Conservation (phyloP, 2,888 invertebrate species). For the Ctenicera cuprea region DNA sequence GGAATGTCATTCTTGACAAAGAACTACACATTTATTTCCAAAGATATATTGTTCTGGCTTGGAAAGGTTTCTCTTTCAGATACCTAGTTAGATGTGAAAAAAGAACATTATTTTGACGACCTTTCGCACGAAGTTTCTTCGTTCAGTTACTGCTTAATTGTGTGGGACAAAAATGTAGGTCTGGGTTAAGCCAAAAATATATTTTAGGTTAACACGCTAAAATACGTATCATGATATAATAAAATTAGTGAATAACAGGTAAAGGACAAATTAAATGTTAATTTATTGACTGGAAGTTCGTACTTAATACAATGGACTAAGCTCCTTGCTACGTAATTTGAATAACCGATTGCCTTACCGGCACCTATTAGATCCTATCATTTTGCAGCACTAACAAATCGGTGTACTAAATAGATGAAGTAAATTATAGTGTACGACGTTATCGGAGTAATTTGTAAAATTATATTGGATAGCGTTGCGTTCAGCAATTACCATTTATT, state of each 20-base stretch:
- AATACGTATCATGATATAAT: background rate
- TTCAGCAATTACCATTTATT: background rate
- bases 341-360: conserved; percentile 23
- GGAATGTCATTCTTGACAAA: conserved; percentile 16
- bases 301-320: background rate
- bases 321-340: conserved; percentile 11
- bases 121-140: background rate
- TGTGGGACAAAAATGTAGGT: background rate
- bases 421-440: conserved; percentile 20
- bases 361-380: conserved; percentile 21
- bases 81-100: background rate
- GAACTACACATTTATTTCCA: conserved; percentile 21
- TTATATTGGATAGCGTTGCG: background rate
- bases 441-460: conserved; percentile 16
- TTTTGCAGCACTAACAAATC: conserved; percentile 17
- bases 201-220: background rate
- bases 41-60: conserved; percentile 16
- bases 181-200: background rate
- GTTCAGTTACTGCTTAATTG: background rate
- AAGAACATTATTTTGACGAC: conserved; percentile 14
- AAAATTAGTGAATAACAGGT: background rate
- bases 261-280: background rate
- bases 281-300: background rate
- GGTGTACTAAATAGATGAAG: background rate
- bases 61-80: conserved; percentile 13